A percentile compares a stretch with the other conserved stretches of the same genome.
These are phyloP conservation scores for Xenopus laevis DNA, from an alignment of 2,113 vertebrate species.

Conservation along the genomic window DNA sequence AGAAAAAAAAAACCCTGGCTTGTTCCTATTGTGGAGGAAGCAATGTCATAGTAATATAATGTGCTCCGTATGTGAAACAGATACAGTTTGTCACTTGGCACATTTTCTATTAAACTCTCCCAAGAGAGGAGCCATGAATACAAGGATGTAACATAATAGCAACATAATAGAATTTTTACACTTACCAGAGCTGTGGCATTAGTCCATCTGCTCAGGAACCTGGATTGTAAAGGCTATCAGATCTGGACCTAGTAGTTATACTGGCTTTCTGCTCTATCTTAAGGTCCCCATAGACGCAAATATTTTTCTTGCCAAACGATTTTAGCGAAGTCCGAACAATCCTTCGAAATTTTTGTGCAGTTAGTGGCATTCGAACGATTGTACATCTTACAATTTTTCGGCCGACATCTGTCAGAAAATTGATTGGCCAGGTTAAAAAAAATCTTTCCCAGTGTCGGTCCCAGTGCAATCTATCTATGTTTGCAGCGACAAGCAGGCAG, in stretches of 20 bases:
- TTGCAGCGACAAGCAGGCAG: no score
- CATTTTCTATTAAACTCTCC: slow-evolving; percentile 43
- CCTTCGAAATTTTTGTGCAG: no score
- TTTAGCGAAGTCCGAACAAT: no score
- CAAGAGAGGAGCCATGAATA: slow-evolving; percentile 39
- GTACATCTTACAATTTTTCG: no score
- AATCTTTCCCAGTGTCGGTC: no score
- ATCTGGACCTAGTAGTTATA: slow-evolving; percentile 90
- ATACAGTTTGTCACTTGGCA: slow-evolving; percentile 47
- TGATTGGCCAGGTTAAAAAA: no score
- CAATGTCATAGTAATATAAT: slow-evolving; percentile 18
- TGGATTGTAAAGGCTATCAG: slow-evolving; percentile 88
- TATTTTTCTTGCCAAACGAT: no score
- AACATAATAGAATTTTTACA: slow-evolving; percentile 50
- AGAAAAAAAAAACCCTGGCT: not conserved
- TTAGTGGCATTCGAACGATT: no score
- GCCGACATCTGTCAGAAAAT: no score
- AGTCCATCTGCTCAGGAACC: slow-evolving; percentile 77
- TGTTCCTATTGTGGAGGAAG: not conserved
- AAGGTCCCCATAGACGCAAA: no score
- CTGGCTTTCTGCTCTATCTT: slow-evolving; percentile 89
- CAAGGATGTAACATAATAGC: slow-evolving; percentile 47
- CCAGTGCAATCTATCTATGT: no score
- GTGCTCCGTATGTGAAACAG: slow-evolving; percentile 38
- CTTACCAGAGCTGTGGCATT: slow-evolving; percentile 87